Percentiles rank a stretch among this genome's conserved stretches.
Evolutionary conservation across 1,140 invertebrate species (phyloP).

Genomic region (Probaryconus sp.): DNA sequence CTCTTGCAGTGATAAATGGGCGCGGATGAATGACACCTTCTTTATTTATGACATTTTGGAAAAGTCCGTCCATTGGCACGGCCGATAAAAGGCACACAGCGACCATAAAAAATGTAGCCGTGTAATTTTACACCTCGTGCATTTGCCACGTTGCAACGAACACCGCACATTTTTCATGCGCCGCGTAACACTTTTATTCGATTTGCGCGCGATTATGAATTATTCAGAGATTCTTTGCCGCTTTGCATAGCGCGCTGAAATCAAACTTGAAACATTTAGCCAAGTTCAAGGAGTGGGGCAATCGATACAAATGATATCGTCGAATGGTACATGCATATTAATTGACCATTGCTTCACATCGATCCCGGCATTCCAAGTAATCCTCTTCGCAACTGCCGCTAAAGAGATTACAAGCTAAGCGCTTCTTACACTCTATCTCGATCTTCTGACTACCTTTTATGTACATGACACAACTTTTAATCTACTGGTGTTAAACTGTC

Average conservation of each 20-base stretch:
- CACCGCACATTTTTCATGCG: conserved; percentile 22
- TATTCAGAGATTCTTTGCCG: conserved; percentile 23
- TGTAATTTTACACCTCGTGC: conserved; percentile 41
- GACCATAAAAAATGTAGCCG: conserved; percentile 51
- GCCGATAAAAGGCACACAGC: too few species aligned
- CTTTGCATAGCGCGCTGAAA: conserved; percentile 41
- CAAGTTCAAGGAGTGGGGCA: conserved; percentile 24
- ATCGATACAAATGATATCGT: conserved; percentile 58
- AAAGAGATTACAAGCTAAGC: conserved; percentile 60
- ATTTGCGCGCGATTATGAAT: conserved; percentile 48
- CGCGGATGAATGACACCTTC: conserved; percentile 50
- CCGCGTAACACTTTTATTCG: conserved; percentile 26
- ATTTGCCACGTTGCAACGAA: conserved; percentile 12
- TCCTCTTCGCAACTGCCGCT: conserved; percentile 58
- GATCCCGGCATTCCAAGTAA: conserved; percentile 45
- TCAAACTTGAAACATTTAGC: conserved; percentile 42
- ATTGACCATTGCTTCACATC: conserved; percentile 55
- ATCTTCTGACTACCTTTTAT: conserved; percentile 38
- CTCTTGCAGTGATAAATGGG: conserved; percentile 56
- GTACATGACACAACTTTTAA: conserved; percentile 37
- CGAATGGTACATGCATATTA: conserved; percentile 57
- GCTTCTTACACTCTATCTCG: conserved; percentile 42
- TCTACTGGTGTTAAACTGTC: conserved; percentile 20
- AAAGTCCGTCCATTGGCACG: conserved; percentile 48
- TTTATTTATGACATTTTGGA: conserved; percentile 51